Percentiles rank a stretch among this genome's conserved stretches.
These are phyloP conservation scores for Drosophila mimica DNA, from an alignment of 2,888 invertebrate genomes.

Conservation along the genomic window DNA sequence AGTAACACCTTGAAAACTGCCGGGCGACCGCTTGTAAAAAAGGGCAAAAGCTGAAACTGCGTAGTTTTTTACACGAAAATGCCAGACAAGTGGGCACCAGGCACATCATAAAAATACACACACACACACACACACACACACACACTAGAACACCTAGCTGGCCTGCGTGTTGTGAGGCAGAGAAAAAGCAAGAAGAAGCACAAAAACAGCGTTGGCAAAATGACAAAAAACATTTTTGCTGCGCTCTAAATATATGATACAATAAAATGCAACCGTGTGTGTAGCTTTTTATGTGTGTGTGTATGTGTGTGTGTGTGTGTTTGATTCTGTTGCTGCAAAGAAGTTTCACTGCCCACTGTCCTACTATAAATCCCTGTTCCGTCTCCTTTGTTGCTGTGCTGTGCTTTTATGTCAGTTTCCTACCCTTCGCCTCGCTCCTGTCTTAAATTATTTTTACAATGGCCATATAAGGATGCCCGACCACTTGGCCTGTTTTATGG, in stretches of 20 bases:
- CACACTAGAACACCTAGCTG: conserved; percentile 25
- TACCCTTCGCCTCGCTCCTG: conserved; percentile 10
- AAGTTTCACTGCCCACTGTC: conserved; percentile 39
- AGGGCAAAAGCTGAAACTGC: conserved; percentile 44
- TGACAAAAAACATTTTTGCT: conserved; percentile 50
- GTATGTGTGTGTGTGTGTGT: neutral
- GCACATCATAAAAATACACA: conserved; percentile 28
- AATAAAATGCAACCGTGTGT: conserved; percentile 34
- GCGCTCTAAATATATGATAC: conserved; percentile 47
- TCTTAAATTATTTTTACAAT: conserved; percentile 17
- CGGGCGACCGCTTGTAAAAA: conserved; percentile 21
- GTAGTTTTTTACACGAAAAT: conserved; percentile 49
- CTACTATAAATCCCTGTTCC: conserved; percentile 26
- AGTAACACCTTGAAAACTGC: conserved; percentile 11
- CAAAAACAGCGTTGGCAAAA: conserved; percentile 48
- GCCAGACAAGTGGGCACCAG: conserved; percentile 73
- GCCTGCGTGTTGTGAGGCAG: conserved; percentile 25
- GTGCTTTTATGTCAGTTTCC: conserved; percentile 26
- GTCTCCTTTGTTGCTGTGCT: conserved; percentile 23
- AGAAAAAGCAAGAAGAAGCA: conserved; percentile 14
- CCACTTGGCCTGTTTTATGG: conserved; percentile 23
- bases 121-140: conserved; percentile 24
- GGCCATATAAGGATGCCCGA: neutral
- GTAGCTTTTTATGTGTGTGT: neutral
- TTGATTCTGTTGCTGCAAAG: conserved; percentile 10